These are phyloP conservation scores for Nerophis lumbriciformis DNA, from an alignment of 2,113 vertebrate genomes.

Conservation along the genomic window DNA sequence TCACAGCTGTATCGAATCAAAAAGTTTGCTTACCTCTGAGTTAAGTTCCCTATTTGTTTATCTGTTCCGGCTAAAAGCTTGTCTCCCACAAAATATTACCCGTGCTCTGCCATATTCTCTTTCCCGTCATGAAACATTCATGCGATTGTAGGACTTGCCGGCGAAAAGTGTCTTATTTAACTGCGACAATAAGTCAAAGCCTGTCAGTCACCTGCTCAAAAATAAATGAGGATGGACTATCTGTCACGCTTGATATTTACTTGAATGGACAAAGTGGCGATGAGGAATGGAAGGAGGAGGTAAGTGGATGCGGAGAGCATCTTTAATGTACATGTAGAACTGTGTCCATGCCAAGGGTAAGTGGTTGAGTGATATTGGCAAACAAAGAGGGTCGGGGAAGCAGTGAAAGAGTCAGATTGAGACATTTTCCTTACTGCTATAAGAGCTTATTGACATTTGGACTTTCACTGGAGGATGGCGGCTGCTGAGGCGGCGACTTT, in stretches of 20 bases:
- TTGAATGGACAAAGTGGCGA: constrained; percentile 65
- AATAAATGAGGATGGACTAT: constrained; percentile 63
- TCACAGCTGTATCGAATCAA: no score
- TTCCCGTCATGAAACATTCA: constrained; percentile 36
- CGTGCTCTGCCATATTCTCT: constrained; percentile 5
- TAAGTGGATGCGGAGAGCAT: constrained; percentile 57
- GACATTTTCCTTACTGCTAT: constrained; percentile 80
- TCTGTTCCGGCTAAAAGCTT: neutral
- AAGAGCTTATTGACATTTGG: constrained; percentile 83
- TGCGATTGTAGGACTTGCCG: constrained; percentile 10
- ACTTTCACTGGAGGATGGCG: constrained; percentile 65
- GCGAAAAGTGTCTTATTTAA: constrained; percentile 24
- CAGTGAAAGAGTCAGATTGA: constrained; percentile 73
- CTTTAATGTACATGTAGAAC: constrained; percentile 74
- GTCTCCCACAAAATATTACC: neutral
- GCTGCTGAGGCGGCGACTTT: constrained; percentile 73
- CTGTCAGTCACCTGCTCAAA: constrained; percentile 65
- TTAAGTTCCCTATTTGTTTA: neutral
- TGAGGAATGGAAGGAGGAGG: constrained; percentile 49
- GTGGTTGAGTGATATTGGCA: constrained; percentile 80
- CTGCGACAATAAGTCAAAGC: constrained; percentile 39
- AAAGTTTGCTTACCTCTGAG: no score
- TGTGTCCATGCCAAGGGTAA: constrained; percentile 71
- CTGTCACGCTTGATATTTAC: constrained; percentile 62
- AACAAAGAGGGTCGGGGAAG: constrained; percentile 49